These are phyloP conservation scores for Montipora sp. DNA, from an alignment of 64 coral and sea anemone species.

Conservation along the genomic window DNA sequence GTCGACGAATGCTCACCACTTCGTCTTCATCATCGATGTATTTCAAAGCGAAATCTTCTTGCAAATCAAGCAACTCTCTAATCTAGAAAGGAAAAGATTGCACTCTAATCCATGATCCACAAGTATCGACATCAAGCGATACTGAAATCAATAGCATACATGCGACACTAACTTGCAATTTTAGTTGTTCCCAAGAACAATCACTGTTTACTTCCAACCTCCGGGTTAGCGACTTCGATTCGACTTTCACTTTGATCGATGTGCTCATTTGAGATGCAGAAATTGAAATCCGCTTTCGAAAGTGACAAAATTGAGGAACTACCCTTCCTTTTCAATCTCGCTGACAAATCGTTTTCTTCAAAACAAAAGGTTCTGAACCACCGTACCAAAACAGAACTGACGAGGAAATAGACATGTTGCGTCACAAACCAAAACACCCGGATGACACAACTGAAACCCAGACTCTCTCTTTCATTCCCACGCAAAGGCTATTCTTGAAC, in stretches of 20 bases:
- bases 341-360: slow-evolving; percentile 8
- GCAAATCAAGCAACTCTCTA: slow-evolving; percentile 32
- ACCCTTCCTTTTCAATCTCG: neutral
- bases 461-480: neutral
- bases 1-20: slow-evolving; percentile 19
- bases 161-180: slow-evolving; percentile 12
- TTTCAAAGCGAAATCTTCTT: slow-evolving; percentile 45
- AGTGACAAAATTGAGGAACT: neutral
- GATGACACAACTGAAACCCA: neutral
- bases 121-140: neutral
- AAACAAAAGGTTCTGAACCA: neutral
- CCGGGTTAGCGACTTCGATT: slow-evolving; percentile 7
- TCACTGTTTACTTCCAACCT: slow-evolving; percentile 35
- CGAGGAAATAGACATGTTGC: neutral
- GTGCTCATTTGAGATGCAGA: neutral
- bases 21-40: slow-evolving; percentile 70
- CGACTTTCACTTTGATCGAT: slow-evolving; percentile 51
- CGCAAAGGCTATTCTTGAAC: too few species aligned
- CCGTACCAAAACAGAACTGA: slow-evolving; percentile 48
- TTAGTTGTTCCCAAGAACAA: slow-evolving; percentile 33
- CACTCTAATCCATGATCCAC: neutral
- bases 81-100: neutral
- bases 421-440: slow-evolving; percentile 6
- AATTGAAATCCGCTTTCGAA: neutral
- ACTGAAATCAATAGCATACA: neutral